phyloP scores from a whole-genome alignment of 1,140 invertebrate genomes.

The Drosophila lacteicornis region DNA sequence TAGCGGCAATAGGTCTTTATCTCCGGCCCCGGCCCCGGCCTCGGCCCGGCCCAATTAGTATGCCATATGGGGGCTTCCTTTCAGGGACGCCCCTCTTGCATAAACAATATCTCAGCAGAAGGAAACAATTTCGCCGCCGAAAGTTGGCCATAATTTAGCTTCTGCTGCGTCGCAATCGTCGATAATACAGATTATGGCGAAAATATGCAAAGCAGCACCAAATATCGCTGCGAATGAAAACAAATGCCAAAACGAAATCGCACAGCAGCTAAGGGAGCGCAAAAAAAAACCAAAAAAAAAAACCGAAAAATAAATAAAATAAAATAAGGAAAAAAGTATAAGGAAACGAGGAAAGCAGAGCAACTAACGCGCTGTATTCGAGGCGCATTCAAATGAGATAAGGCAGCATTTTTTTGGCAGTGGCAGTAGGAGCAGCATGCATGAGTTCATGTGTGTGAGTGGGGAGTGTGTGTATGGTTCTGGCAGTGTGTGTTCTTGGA shows the following conservation, averaged over 20 bases:
- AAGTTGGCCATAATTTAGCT: constrained; percentile 46
- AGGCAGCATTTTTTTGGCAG: constrained; percentile 43
- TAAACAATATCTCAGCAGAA: constrained; percentile 50
- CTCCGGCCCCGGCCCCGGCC: not conserved
- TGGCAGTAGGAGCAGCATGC: constrained; percentile 34
- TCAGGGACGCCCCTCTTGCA: constrained; percentile 12
- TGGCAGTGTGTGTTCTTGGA: constrained; percentile 14
- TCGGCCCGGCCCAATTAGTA: constrained; percentile 44
- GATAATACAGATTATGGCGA: constrained; percentile 64
- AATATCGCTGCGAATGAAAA: constrained; percentile 61
- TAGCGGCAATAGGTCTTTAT: constrained; percentile 38
- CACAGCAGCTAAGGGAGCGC: constrained; percentile 17
- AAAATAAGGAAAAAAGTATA: constrained; percentile 1
- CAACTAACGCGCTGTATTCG: constrained; percentile 59
- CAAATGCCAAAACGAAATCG: constrained; percentile 52
- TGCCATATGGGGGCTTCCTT: constrained; percentile 43
- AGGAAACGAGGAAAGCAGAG: constrained; percentile 19
- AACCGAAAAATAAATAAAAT: not conserved
- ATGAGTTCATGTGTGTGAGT: constrained; percentile 39
- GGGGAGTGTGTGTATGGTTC: constrained; percentile 1
- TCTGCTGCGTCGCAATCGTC: constrained; percentile 45
- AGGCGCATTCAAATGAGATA: constrained; percentile 66
- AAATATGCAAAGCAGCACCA: constrained; percentile 60
- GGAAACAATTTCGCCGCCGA: constrained; percentile 42
- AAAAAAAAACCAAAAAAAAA: not conserved